Evolutionary conservation across 2,797 vertebrate species (phyloP).

Genomic region (Neosalanx taihuensis): DNA sequence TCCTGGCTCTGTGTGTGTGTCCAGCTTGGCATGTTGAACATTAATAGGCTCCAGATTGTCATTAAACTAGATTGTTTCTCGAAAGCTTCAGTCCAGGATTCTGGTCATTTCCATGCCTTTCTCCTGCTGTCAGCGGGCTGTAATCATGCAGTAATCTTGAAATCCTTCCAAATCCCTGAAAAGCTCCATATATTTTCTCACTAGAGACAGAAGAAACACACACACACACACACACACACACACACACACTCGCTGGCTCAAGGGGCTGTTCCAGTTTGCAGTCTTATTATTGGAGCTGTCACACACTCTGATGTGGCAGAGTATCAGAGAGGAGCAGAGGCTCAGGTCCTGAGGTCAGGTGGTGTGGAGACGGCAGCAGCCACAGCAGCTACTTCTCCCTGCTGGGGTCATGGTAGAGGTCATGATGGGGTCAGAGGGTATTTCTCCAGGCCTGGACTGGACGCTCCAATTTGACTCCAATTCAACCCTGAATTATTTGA

Average conservation of each 20-base stretch:
- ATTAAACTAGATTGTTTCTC: slow-evolving; percentile 1
- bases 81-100: slow-evolving; percentile 37
- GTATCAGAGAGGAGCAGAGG: no score
- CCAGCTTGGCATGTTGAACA: slow-evolving; percentile 3
- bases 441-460: no score
- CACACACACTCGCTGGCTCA: not conserved
- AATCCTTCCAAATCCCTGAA: slow-evolving; percentile 71
- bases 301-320: no score
- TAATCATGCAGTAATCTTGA: slow-evolving; percentile 70
- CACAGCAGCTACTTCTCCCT: no score
- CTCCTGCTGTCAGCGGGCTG: slow-evolving; percentile 47
- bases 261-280: not conserved
- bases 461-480: no score
- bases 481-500: no score
- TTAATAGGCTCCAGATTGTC: not conserved
- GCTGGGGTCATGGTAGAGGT: no score
- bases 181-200: slow-evolving; percentile 50
- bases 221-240: not conserved
- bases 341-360: no score
- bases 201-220: not conserved
- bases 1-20: not conserved
- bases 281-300: no score
- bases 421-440: no score
- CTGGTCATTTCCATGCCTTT: slow-evolving; percentile 46
- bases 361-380: no score